A percentile compares a stretch with the other conserved stretches of the same genome.
phyloP scores from a whole-genome alignment of 2,888 invertebrate genomes.

The Drosophila rellima region DNA sequence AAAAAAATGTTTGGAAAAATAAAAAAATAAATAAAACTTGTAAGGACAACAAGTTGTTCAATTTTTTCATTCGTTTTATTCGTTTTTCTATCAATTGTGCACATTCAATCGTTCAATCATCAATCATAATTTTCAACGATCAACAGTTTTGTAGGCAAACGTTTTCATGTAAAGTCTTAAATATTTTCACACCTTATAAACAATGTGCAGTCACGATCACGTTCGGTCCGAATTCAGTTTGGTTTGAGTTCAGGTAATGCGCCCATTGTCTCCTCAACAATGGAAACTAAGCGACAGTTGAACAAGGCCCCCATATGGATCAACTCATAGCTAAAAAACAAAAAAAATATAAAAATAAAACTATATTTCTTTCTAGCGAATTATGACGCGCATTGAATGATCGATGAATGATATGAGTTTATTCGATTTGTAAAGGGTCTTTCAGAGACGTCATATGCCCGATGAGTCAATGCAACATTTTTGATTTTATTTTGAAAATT shows the following conservation, averaged over 20 bases:
- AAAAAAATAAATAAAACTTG: conserved; percentile 29
- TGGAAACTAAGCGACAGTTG: conserved; percentile 68
- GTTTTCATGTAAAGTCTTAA: conserved; percentile 81
- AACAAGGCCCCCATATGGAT: conserved; percentile 49
- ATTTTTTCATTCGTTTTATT: conserved; percentile 13
- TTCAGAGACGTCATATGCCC: conserved; percentile 31
- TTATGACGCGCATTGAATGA: conserved; percentile 80
- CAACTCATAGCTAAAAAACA: conserved; percentile 2
- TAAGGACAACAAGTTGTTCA: conserved; percentile 77
- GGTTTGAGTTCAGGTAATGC: conserved; percentile 62
- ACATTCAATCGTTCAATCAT: conserved; percentile 76
- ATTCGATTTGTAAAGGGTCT: conserved; percentile 42
- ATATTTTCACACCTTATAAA: conserved; percentile 84
- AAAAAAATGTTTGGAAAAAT: conserved; percentile 14
- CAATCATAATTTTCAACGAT: conserved; percentile 84
- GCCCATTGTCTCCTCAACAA: conserved; percentile 66
- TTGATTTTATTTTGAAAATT: conserved; percentile 2
- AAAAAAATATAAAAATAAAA: conserved; percentile 6
- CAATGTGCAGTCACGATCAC: conserved; percentile 82
- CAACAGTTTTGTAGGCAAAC: conserved; percentile 83
- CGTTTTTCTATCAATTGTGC: conserved; percentile 53
- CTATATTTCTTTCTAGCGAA: conserved; percentile 78
- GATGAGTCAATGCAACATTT: conserved; percentile 63
- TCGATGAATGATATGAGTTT: conserved; percentile 79
- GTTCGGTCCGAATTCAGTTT: conserved; percentile 14